Evolutionary conservation across 2,797 vertebrate genomes (phyloP).

Genomic region (Brachymystax lenok): DNA sequence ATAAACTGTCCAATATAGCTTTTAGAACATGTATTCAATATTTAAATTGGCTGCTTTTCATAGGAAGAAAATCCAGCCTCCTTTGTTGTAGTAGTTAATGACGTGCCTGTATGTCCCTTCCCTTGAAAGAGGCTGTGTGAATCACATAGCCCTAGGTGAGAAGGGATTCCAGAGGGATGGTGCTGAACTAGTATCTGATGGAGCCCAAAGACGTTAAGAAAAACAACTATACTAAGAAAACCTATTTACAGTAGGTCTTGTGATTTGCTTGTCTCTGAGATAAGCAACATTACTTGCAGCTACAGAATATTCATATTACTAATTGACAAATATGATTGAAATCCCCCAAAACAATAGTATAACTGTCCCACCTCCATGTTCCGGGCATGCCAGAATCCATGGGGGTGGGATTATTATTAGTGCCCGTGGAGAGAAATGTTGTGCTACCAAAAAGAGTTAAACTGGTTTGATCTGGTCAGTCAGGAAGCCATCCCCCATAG

Average conservation of each 20-base stretch:
- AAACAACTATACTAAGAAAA: too few relatives aligned
- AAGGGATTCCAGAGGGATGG: neutral
- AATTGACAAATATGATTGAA: neutral
- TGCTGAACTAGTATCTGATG: neutral
- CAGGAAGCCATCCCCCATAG: neutral
- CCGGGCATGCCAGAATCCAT: neutral
- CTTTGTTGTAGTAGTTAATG: neutral
- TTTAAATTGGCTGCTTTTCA: neutral
- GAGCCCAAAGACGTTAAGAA: too few relatives aligned
- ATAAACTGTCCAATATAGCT: neutral
- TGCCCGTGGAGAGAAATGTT: neutral
- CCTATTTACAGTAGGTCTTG: neutral
- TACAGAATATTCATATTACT: neutral
- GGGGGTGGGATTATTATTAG: neutral
- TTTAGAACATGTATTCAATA: neutral
- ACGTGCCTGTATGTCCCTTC: neutral
- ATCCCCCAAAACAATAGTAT: neutral
- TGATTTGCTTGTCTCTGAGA: neutral
- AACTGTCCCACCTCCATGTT: neutral
- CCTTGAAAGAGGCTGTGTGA: neutral
- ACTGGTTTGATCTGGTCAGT: slow-evolving; percentile 6
- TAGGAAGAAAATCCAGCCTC: neutral
- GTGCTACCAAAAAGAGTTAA: neutral
- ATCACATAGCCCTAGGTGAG: neutral
- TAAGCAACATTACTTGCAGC: neutral